Percentiles rank a stretch among this genome's conserved stretches.
Conservation (phyloP, 2,888 invertebrate genomes). For the Mycogona germanica region DNA sequence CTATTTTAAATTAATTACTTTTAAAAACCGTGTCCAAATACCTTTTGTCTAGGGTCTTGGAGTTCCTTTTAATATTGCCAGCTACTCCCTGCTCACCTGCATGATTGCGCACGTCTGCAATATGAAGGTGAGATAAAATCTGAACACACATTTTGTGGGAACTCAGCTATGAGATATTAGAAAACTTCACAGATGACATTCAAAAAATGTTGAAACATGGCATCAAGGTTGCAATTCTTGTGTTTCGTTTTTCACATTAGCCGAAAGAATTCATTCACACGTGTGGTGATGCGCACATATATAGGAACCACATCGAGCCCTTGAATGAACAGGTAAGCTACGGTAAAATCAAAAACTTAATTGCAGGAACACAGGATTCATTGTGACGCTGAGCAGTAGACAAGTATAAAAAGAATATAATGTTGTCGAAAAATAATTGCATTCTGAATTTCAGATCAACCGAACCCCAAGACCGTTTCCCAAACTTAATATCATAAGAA, state of each 20-base stretch:
- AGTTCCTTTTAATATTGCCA: conserved; percentile 98
- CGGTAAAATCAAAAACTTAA: background rate
- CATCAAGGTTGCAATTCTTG: background rate
- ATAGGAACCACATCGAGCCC: conserved; percentile 75
- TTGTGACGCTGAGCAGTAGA: background rate
- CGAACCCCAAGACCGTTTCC: conserved; percentile 74
- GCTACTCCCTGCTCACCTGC: conserved; percentile 82
- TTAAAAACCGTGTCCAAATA: no score
- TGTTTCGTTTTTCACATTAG: conserved; percentile 39
- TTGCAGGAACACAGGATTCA: background rate
- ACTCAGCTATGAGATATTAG: background rate
- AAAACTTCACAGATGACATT: background rate
- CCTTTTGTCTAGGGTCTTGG: conserved; percentile 51
- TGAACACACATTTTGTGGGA: background rate
- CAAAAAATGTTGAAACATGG: background rate
- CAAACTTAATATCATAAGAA: conserved; percentile 53
- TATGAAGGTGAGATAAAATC: conserved; percentile 49
- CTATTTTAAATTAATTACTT: no score
- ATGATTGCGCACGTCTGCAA: conserved; percentile 95
- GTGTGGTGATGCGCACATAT: conserved; percentile 91
- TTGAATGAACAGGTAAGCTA: conserved; percentile 53
- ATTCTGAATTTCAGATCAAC: conserved; percentile 43
- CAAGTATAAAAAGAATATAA: conserved; percentile 1
- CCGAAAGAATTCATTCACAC: conserved; percentile 90
- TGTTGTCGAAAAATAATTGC: background rate